Conservation (phyloP, 2,888 invertebrate species). For the Lissocephala sabroskyi region DNA sequence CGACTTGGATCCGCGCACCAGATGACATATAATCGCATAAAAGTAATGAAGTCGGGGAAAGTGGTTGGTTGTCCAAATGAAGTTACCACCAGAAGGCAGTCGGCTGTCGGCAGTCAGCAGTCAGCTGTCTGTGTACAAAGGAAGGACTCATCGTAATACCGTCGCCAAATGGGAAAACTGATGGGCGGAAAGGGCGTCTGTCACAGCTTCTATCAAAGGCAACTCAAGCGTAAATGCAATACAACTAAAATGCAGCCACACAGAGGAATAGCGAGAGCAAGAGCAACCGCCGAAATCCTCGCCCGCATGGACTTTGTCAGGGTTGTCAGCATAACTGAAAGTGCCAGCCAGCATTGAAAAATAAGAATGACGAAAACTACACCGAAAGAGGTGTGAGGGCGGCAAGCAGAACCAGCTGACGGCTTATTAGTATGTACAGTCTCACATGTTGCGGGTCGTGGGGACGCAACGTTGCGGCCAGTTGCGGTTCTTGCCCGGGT, state of each 20-base stretch:
- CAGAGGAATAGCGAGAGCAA: too few species aligned
- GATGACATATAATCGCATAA: constrained; percentile 56
- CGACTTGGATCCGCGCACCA: constrained; percentile 12
- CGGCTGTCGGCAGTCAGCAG: too few species aligned
- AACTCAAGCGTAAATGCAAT: constrained; percentile 42
- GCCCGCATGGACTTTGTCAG: constrained; percentile 21
- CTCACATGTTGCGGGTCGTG: constrained; percentile 39
- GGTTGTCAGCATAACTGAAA: constrained; percentile 12
- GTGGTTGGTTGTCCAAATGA: constrained; percentile 17
- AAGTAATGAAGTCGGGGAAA: constrained; percentile 58
- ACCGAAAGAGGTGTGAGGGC: constrained; percentile 7
- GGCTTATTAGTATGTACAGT: constrained; percentile 58
- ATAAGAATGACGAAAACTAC: constrained; percentile 17
- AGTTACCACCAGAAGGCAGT: too few species aligned
- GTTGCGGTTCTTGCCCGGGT: constrained; percentile 5
- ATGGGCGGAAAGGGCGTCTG: not conserved
- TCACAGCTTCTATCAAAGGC: constrained; percentile 4
- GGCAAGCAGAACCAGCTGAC: constrained; percentile 39
- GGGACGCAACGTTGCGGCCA: constrained; percentile 46
- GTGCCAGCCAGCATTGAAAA: constrained; percentile 8
- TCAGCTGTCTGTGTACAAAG: not conserved
- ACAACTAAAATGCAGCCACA: constrained; percentile 30
- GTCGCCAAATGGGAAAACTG: too few species aligned
- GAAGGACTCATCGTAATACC: too few species aligned
- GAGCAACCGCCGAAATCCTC: constrained; percentile 1